Percentiles rank a stretch among this genome's conserved stretches.
Evolutionary conservation across 2,113 vertebrate species (phyloP).

Genomic region (Macrotis lagotis): DNA sequence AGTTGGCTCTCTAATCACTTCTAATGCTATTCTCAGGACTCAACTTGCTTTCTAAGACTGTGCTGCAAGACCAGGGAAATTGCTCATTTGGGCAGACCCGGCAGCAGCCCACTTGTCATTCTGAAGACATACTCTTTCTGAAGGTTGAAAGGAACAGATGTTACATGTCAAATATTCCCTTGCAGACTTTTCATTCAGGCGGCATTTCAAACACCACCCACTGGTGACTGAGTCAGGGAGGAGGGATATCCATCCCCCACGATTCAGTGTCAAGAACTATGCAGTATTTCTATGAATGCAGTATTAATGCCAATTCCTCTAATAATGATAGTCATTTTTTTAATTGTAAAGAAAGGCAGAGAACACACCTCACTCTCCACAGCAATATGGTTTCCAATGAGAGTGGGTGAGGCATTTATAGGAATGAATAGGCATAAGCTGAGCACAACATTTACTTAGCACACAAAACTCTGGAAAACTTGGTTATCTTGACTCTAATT

Average conservation of each 20-base stretch:
- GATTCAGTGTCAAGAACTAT: too few species aligned
- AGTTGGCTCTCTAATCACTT: neutral
- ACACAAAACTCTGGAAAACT: conserved; percentile 29
- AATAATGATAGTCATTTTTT: neutral
- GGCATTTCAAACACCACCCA: neutral
- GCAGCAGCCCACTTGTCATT: rapidly evolving
- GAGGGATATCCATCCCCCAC: neutral
- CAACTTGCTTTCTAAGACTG: neutral
- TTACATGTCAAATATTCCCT: neutral
- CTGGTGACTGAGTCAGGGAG: neutral
- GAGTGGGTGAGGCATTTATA: conserved; percentile 24
- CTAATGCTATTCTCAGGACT: neutral
- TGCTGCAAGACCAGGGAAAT: neutral
- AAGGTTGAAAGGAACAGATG: neutral
- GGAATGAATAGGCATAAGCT: conserved; percentile 44
- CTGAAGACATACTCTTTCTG: neutral
- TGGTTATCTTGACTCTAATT: conserved; percentile 30
- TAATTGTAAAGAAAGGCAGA: conserved; percentile 46
- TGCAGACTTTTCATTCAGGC: neutral
- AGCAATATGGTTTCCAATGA: conserved; percentile 17
- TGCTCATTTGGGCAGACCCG: neutral
- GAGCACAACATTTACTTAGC: conserved; percentile 52
- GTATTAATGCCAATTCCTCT: neutral
- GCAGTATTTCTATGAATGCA: neutral
- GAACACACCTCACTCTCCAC: conserved; percentile 23